Base-by-base conservation (phyloP, 1,140 invertebrate genomes). In the Himalopsyche phryganea region DNA sequence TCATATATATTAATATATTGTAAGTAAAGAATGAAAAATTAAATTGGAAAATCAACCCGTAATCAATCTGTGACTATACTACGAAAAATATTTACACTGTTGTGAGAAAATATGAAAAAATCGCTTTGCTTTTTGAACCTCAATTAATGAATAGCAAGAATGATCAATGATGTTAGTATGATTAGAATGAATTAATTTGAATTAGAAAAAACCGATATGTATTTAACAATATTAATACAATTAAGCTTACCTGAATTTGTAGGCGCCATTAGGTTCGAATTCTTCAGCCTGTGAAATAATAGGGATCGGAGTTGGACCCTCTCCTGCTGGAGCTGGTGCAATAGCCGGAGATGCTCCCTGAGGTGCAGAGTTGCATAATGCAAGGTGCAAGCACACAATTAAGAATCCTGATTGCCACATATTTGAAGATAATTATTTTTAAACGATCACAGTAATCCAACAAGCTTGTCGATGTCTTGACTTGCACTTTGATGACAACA, bases 191-290 rank as follows among this genome's bases (percentile, higher is more conserved):
- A n/a, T n/a, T n/a, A n/a, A n/a, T n/a, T n/a, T n/a, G n/a, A n/a
- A n/a, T n/a, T n/a, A n/a, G n/a, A n/a, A n/a, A n/a, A n/a, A n/a
- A n/a, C 23, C 9, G 23, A 28, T 5, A 40, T 11, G n/a, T 15
- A 15, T 40, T 3, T 6, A 40, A 40, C n/a, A 40, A 40, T 40
- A 40, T 6, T 15, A 13, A 40, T 40, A 40, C 38, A 40, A 40
- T 40, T 40, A 40, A 13, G 47, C 10, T 19, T 13, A 79, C 75
- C 75, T 79, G 67, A 70, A 78, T 67, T 74, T 70, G 62, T 83
- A 81, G 6, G 77, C 74, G 57, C 81, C 82, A 58, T 82, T 80
- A 0, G 74, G 66, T 52, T 81, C 77, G 1, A 81, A 72, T 48
- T 82, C 75, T 35, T 76, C 70, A 2, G 67, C 71, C 41, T 80